A percentile compares a stretch with the other conserved stretches of the same genome.
Evolutionary conservation across 2,888 invertebrate species (phyloP).

Genomic region (Callyntrura guangdongensis): DNA sequence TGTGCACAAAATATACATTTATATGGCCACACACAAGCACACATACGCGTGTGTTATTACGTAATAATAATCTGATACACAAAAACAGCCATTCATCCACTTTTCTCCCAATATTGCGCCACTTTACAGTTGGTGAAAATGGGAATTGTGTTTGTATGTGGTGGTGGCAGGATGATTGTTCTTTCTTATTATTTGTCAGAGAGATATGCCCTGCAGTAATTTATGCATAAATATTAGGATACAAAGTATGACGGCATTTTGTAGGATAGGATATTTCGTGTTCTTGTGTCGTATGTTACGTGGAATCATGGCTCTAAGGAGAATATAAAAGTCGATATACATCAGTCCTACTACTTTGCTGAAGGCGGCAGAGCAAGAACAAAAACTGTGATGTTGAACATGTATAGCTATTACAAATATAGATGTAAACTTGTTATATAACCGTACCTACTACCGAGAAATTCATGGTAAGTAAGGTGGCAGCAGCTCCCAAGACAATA

Average conservation of each 20-base stretch:
- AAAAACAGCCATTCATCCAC: conserved; percentile 10
- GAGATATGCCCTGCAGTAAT: conserved; percentile 35
- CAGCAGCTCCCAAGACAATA: neutral
- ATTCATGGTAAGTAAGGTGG: neutral
- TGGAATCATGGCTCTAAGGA: neutral
- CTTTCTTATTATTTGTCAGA: neutral
- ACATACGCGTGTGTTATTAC: conserved; percentile 27
- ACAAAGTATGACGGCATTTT: conserved; percentile 28
- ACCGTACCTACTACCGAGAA: neutral
- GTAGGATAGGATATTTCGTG: neutral
- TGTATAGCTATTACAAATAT: no score
- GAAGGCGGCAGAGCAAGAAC: neutral
- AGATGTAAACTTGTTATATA: neutral
- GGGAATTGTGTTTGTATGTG: neutral
- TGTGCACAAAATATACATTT: neutral
- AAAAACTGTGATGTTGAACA: no score
- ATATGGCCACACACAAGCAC: neutral
- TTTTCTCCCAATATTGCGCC: neutral
- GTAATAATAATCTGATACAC: conserved; percentile 9
- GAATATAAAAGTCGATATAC: no score
- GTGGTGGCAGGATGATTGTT: neutral
- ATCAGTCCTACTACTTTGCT: neutral
- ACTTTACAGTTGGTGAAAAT: conserved; percentile 13
- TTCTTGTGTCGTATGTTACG: neutral
- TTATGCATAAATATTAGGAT: conserved; percentile 21